These are phyloP conservation scores for Dicyema japonicum DNA, from an alignment of 1,140 invertebrate genomes.

Conservation along the genomic window DNA sequence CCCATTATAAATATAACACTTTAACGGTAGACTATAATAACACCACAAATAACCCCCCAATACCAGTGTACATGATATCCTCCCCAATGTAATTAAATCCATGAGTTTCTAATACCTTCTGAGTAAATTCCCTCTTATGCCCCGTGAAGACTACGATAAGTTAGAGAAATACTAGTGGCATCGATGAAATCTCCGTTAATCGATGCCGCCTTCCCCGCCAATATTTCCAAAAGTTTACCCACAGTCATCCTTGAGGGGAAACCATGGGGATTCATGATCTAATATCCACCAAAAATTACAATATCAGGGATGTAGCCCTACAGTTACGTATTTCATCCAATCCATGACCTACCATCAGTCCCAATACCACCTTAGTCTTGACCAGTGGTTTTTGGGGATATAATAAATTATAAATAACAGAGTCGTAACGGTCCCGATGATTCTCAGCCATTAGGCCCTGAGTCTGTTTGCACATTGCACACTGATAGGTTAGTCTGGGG, in stretches of 20 bases:
- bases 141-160: too few species aligned
- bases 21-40: constrained; percentile 46
- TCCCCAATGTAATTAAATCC: constrained; percentile 93
- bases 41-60: too few species aligned
- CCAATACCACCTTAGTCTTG: constrained; percentile 32
- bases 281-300: too few species aligned
- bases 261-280: constrained; percentile 98
- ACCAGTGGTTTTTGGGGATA: constrained; percentile 88
- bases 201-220: constrained; percentile 70
- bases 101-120: too few species aligned
- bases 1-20: constrained; percentile 83
- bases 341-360: constrained; percentile 70
- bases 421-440: constrained; percentile 77
- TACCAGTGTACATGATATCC: constrained; percentile 24
- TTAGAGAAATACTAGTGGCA: too few species aligned
- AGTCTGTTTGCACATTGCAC: constrained; percentile 69
- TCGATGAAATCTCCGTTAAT: constrained; percentile 74
- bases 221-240: constrained; percentile 72
- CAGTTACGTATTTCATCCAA: constrained; percentile 68
- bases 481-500: constrained; percentile 94
- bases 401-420: constrained; percentile 68
- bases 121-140: too few species aligned
- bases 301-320: constrained; percentile 76
- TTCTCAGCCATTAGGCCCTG: constrained; percentile 67
- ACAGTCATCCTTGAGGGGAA: constrained; percentile 98